Evolutionary conservation across 2,113 vertebrate genomes (phyloP), one percentile per base, ranked within the genome.

Genomic region (Dinomys branickii): DNA sequence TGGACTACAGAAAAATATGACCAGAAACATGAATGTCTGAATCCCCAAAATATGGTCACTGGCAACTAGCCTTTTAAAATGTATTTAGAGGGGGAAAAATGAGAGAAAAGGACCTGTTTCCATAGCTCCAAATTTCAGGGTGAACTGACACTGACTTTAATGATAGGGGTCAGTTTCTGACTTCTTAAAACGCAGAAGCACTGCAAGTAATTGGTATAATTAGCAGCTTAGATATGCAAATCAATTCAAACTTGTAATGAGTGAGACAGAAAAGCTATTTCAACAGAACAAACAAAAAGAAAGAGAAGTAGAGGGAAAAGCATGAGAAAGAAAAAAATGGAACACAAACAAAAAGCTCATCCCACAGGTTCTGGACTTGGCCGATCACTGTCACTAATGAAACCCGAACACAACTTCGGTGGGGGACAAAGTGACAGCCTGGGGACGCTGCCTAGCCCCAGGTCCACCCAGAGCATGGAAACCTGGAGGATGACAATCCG

Each of bases 221-320:
- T 94, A 54, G n/a, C 91, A 97, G 69, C 35, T 97, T 96, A 63
- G 92, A 97, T 97, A 95, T 85, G 47, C 95, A 95, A 97, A 96
- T 91, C 80, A 77, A 96, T 87, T 96, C 95, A 86, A 97, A 91
- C 58, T 97, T 96, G 26, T 97, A 97, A 91, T 93, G 88, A 94
- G 35, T 44, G 33, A 96, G 85, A 90, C 67, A 96, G 84, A 98
- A 98, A 97, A 96, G 47, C 28, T 85, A 54, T 93, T 67, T 61
- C n/a, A 11, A 77, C n/a, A 85, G 14, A 47, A 75, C 86, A 73
- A 30, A 10, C 10, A 54, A 12, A 80, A 81, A 67, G 67, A 75
- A 86, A 80, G 28, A 75, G 50, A 63, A 67, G 91, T 30, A n/a
- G 78, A 69, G 7, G 69, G 69, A 8, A 54, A 85, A 24, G 56